Evolutionary conservation across 2,113 vertebrate species (phyloP), one percentile per base, ranked within the genome.

Genomic region (Choloepus hoffmanni): DNA sequence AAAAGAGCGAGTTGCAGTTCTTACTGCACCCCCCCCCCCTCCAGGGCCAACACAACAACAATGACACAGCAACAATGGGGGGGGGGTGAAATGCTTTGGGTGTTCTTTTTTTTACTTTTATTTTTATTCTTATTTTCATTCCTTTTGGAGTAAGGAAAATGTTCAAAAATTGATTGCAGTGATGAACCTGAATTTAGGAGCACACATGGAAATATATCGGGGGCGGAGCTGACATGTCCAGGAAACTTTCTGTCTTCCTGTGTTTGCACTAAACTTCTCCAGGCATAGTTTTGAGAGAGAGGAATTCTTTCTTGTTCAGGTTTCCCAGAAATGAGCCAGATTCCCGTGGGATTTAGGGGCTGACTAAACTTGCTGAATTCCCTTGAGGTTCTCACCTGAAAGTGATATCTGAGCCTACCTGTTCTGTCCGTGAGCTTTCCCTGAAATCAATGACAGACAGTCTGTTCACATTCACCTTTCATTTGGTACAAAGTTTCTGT

Each of bases 401-500:
- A 91, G 68, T 0, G 0, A 14, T 83, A 1, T 85, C 68, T 50
- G 53, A 48, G 4, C n/a, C 45, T 91, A 53, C 81, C 30, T 84
- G 23, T 83, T 70, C 45, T n/a, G 45, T 85, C 60, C 9, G 0
- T 1, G n/a, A 83, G 86, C n/a, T 23, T 60, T 91, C 30, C 79
- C 65, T 26, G 65, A 82, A 85, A 90, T 96, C 94, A 92, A 0
- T 92, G 95, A 96, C 94, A 95, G 86, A 9, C 10, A 2, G 65
- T 73, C 86, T 86, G 16, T 81, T 89, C 93, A 19, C 28, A 13
- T n/a, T 85, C 36, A 45, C 89, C 78, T 96, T 95, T 89, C 85
- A 85, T 68, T 97, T 62, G 89, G 83, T 9, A 36, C 79, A 77
- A 72, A 96, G 86, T 94, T 97, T 95, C 90, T 94, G 68, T 97